Evolutionary conservation across 2,113 vertebrate species (phyloP).

Genomic region (Psammodynastes pulverulentus): DNA sequence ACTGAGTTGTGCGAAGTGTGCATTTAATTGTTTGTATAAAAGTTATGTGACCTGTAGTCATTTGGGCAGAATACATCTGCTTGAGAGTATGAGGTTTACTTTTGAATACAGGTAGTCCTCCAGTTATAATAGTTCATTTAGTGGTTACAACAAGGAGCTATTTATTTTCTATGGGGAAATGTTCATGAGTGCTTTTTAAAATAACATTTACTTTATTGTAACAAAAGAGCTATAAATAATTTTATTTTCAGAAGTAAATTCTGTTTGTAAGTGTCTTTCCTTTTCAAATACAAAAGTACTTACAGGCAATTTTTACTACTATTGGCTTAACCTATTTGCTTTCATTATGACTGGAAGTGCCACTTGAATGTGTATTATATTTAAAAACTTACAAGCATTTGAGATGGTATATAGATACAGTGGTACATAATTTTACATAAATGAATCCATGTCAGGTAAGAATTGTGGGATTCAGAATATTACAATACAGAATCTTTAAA

Average conservation of each 20-base stretch:
- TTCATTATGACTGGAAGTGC: neutral
- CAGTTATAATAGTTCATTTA: neutral
- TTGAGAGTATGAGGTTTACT: neutral
- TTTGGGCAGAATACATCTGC: neutral
- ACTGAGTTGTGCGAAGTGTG: neutral
- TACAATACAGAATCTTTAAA: neutral
- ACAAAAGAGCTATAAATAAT: neutral
- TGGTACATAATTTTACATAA: neutral
- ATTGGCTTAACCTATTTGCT: neutral
- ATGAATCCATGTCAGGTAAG: neutral
- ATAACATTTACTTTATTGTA: neutral
- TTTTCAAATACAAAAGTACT: neutral
- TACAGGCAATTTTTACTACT: neutral
- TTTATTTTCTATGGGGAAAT: neutral
- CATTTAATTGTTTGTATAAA: neutral
- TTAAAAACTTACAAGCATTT: neutral
- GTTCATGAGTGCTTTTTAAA: neutral
- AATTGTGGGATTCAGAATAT: neutral
- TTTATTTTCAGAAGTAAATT: neutral
- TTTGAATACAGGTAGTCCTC: neutral
- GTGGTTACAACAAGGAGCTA: neutral
- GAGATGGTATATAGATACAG: neutral
- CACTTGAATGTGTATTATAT: neutral
- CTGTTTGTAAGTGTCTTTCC: neutral
- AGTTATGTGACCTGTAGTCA: neutral